A percentile compares a stretch with the other conserved stretches of the same genome.
Conservation (phyloP, 1,140 invertebrate genomes). For the Riptortus pedestris region DNA sequence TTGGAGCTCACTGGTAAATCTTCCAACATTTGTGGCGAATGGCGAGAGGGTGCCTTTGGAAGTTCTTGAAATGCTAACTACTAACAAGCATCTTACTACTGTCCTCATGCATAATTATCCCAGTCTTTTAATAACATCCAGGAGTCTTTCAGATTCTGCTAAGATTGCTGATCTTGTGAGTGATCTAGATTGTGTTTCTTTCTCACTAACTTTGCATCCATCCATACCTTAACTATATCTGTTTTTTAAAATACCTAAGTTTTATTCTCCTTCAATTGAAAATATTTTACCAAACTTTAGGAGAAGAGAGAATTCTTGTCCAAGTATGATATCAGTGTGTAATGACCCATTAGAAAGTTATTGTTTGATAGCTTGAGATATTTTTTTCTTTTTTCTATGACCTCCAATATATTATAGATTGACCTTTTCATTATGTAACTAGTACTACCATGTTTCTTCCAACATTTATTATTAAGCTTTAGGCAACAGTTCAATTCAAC, state of each 20-base stretch:
- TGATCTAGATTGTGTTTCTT: too few relatives aligned
- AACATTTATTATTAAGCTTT: too few relatives aligned
- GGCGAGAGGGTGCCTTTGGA: slow-evolving; percentile 46
- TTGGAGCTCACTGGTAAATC: slow-evolving; percentile 64
- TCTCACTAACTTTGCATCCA: neutral
- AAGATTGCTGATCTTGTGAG: slow-evolving; percentile 35
- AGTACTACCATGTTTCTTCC: too few relatives aligned
- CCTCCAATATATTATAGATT: too few relatives aligned
- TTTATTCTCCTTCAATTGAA: neutral
- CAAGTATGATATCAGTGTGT: too few relatives aligned
- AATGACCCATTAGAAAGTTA: too few relatives aligned
- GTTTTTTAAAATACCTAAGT: neutral
- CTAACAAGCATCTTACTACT: slow-evolving; percentile 48
- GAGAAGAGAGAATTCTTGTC: too few relatives aligned
- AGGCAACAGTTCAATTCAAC: too few relatives aligned
- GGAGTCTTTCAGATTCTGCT: slow-evolving; percentile 60
- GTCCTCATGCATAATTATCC: slow-evolving; percentile 59
- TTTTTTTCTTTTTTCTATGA: too few relatives aligned
- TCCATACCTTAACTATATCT: neutral
- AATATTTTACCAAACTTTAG: too few relatives aligned
- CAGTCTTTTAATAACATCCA: slow-evolving; percentile 54
- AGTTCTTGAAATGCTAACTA: slow-evolving; percentile 59
- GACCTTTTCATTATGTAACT: too few relatives aligned
- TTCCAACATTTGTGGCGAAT: slow-evolving; percentile 71
- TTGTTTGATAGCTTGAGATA: too few relatives aligned